Percentiles rank a stretch among this genome's conserved stretches.
These are phyloP conservation scores for Melanchra persicariae DNA, from an alignment of 2,888 invertebrate species.

Conservation along the genomic window DNA sequence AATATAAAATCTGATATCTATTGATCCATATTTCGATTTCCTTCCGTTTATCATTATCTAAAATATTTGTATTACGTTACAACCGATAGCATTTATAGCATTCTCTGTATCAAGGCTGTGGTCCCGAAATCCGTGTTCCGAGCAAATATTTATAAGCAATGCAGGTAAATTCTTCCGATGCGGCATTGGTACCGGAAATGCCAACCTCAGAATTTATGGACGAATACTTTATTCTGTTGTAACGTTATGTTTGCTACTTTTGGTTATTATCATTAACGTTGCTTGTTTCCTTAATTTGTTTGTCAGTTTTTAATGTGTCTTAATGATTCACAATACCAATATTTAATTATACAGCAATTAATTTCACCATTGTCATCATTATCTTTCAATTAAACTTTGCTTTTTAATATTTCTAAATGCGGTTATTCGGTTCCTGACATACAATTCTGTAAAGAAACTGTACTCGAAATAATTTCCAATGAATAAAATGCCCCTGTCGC, in stretches of 20 bases:
- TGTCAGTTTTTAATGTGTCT: neutral
- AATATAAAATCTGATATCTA: neutral
- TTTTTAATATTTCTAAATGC: neutral
- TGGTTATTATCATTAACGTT: neutral
- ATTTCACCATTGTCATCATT: neutral
- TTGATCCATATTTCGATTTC: slow-evolving; percentile 11
- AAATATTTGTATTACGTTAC: slow-evolving; percentile 4
- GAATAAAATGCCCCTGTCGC: slow-evolving; percentile 12
- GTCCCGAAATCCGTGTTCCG: slow-evolving; percentile 10
- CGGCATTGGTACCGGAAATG: slow-evolving; percentile 41
- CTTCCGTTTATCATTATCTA: slow-evolving; percentile 10
- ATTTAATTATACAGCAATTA: neutral
- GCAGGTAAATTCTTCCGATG: slow-evolving; percentile 43
- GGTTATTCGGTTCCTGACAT: neutral
- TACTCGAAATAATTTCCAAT: slow-evolving; percentile 2
- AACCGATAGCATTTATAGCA: slow-evolving; percentile 2
- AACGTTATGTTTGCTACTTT: slow-evolving; percentile 2
- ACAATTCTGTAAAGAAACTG: neutral
- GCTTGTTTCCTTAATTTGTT: slow-evolving; percentile 1
- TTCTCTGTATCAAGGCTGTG: neutral
- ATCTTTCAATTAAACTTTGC: neutral
- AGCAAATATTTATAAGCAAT: slow-evolving; percentile 44
- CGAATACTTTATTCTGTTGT: slow-evolving; percentile 6
- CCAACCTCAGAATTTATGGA: slow-evolving; percentile 3
- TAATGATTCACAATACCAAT: neutral